Evolutionary conservation across 2,113 vertebrate genomes (phyloP), one percentile per base, ranked within the genome.

Genomic region (Jacana jacana): DNA sequence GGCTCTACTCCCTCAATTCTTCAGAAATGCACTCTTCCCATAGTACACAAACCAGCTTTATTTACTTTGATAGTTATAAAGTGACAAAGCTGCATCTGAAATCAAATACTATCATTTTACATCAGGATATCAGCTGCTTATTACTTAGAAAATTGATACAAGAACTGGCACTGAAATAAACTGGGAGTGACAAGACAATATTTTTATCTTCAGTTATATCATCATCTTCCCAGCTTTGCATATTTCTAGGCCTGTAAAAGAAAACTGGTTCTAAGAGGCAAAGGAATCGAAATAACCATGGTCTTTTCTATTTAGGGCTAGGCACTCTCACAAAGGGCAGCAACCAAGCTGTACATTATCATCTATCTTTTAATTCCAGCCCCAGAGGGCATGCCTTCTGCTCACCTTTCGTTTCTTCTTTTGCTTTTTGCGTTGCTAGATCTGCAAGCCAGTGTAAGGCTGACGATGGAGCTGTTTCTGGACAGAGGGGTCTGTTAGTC

Each of bases 391-490:
- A 51, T 12, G n/a, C 83, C 35, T 72, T 90, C n/a, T 77, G 39
- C 96, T 98, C 55, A 99, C 99, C 99, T 99, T 99, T 99, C 52
- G 99, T 99, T 97, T 99, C 99, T 96, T 99, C 99, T 98, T 99
- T 99, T 60, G 99, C 99, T 95, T 99, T 99, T 71, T 99, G 99
- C 2, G 99, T 99, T 94, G 99, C 99, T 97, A 99, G 97, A 97
- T 99, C 99, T 46, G 99, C 99, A 95, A 99, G 97, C 99, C 99
- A 99, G 96, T 99, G 99, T 84, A 99, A 98, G 86, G 99, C 99
- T 51, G 99, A 99, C 3, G 99, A 99, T 6, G 98, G 99, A 94
- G 98, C 98, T 61, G 98, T 98, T 95, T 99, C 99, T 87, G 98
- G 97, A 81, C 97, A 97, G 37, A 98, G 97, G 11, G 98, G 95